Base-by-base conservation (phyloP, 1,140 invertebrate species). In the Cheumatopsyche charites region DNA sequence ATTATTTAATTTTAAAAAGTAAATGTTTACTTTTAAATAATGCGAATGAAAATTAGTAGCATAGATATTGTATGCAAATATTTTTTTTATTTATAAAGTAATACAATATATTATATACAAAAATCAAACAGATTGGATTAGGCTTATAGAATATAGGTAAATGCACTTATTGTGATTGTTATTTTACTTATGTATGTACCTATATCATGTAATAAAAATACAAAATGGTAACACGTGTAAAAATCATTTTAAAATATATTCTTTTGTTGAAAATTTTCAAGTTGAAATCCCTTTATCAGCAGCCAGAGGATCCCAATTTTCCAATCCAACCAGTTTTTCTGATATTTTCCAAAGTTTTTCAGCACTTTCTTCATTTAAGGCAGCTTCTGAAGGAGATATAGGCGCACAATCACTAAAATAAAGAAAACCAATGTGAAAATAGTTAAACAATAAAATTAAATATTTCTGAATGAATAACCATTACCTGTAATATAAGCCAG, bases 331-430 rank as follows among this genome's bases (percentile, higher is more conserved):
- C 13, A 88, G 73, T 62, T 86, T 82, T 17, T 88, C 81, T 77
- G 91, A 94, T 26, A 88, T 81, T 4, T 88, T 83, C 93, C 93
- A 96, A n/a, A 96, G 79, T 79, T 85, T 88, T 77, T 89, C 85
- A 55, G 85, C 86, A n/a, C 86, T 84, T 61, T 86, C 84, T 29
- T 85, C 79, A 75, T 89, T 85, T 43, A 78, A 72, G 0, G 86
- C 88, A 45, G 78, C 79, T 17, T 74, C 45, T 0, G 83, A 77
- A 1, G 86, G 82, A 4, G 66, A 77, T 4, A 77, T 80, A 0
- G 82, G 82, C 55, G 76, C 80, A 76, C 89, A 90, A 70, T 91
- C 90, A 70, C 88, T 86, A 23, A 43, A 65, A 65, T 52, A 61
- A 21, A n/a, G n/a, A n/a, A n/a, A n/a, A n/a, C n/a, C 19, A 62